Evolutionary conservation across 2,888 invertebrate genomes (phyloP).

Genomic region (Diplolepis rosae): DNA sequence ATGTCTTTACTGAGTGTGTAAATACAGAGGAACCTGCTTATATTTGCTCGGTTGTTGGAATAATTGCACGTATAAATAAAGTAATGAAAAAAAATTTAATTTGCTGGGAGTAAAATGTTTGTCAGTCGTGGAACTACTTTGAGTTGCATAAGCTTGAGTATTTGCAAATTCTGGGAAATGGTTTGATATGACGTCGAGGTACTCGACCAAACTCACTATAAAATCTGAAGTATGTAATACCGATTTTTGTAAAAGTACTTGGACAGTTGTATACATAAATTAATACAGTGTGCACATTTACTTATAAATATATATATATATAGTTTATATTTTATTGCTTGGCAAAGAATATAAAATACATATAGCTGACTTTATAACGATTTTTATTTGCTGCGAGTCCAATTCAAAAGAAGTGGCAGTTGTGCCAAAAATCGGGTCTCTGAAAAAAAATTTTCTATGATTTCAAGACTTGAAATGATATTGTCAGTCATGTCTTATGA

Average conservation of each 20-base stretch:
- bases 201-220: constrained; percentile 54
- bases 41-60: background rate
- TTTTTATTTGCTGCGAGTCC: constrained; percentile 4
- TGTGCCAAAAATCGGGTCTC: too few species aligned
- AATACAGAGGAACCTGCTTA: background rate
- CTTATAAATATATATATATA: too few species aligned
- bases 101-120: constrained; percentile 11
- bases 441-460: background rate
- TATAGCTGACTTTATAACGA: constrained; percentile 19
- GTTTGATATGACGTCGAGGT: constrained; percentile 38
- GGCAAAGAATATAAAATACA: constrained; percentile 24
- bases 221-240: constrained; percentile 63
- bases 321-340: background rate
- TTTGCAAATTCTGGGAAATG: constrained; percentile 50
- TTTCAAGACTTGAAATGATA: too few species aligned
- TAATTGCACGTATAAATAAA: background rate
- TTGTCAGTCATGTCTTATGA: too few species aligned
- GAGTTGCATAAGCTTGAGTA: constrained; percentile 44
- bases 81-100: constrained; percentile 10
- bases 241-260: constrained; percentile 37
- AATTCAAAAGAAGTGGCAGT: background rate
- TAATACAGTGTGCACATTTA: constrained; percentile 42
- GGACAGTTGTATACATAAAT: constrained; percentile 35
- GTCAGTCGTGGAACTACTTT: background rate
- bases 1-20: background rate